Evolutionary conservation across 2,113 vertebrate species (phyloP), one percentile per base, ranked within the genome.

Genomic region (Pontoporia blainvillei): DNA sequence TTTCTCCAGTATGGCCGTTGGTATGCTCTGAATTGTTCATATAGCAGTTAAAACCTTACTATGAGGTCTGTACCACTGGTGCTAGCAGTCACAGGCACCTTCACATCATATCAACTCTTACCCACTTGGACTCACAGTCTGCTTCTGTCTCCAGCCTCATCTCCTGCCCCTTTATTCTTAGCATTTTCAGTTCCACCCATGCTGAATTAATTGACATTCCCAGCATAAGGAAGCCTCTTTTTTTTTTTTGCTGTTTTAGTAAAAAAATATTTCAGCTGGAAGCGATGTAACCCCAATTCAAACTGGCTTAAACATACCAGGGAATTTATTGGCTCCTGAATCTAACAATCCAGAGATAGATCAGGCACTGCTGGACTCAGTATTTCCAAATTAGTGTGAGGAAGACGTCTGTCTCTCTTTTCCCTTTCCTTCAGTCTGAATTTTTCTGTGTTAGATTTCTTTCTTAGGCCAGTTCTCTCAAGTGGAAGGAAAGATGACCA

Each of bases 101-200:
- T 66, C 21, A 4, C 17, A 21, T 6, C 57, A 12, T 41, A 8
- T 27, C 64, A 39, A 6, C n/a, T 59, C 69, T 59, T 41, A 52
- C 39, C 85, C 34, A 27, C 46, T 44, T 36, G 20, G 8, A 3
- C 31, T 66, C 62, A 64, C 8, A 39, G 69, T 36, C 25, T 6
- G 29, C 49, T 54, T 69, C 41, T 52, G 13, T 7, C 46, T 84
- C 76, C 17, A 59, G 29, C 5, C 46, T 81, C 25, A 25, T 18
- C 9, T 82, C 27, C 54, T 78, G 0, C 6, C 25, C 20, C 10
- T 71, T n/a, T 89, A 82, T 36, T 89, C 52, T 52, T 31, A 89
- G 8, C 9, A 72, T 15, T 21, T 79, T 18, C 2, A 7, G 2
- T 41, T 52, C 17, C 2, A 44, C 8, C 49, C 36, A 0, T 39